Evolutionary conservation across 2,797 vertebrate genomes (phyloP).

Genomic region (Melanotaenia boesemani): DNA sequence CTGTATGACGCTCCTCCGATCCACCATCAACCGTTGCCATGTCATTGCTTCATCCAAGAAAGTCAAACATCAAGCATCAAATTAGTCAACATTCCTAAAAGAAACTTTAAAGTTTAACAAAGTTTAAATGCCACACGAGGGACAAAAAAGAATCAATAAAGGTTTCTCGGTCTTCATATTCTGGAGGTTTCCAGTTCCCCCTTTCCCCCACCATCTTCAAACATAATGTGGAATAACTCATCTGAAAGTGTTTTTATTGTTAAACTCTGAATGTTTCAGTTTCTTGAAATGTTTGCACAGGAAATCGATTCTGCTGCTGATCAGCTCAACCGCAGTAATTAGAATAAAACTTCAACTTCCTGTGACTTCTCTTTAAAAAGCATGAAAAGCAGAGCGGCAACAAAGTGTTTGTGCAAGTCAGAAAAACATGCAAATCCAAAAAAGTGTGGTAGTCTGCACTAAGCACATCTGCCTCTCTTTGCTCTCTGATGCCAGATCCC

Average conservation of each 20-base stretch:
- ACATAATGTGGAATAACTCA: no score
- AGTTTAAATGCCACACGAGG: no score
- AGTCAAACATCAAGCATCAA: no score
- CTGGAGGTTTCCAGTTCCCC: no score
- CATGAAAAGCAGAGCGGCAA: background rate
- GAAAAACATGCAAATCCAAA: background rate
- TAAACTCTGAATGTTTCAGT: background rate
- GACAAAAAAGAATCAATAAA: no score
- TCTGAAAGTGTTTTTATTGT: background rate
- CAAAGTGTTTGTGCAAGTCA: background rate
- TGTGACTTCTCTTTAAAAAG: conserved; percentile 1
- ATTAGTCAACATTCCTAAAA: no score
- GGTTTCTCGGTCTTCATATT: no score
- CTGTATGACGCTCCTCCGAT: background rate
- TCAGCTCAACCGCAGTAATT: background rate
- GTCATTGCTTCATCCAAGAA: background rate
- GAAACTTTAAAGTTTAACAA: no score
- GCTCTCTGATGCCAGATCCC: conserved; percentile 70
- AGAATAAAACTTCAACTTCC: conserved; percentile 13
- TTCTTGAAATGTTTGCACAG: background rate
- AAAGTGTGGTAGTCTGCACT: background rate
- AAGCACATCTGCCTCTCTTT: background rate
- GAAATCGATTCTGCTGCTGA: conserved; percentile 9
- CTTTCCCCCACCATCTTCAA: no score
- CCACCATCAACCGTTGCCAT: no score